Conservation (phyloP, 2,888 invertebrate species). For the Orchestes rusci region DNA sequence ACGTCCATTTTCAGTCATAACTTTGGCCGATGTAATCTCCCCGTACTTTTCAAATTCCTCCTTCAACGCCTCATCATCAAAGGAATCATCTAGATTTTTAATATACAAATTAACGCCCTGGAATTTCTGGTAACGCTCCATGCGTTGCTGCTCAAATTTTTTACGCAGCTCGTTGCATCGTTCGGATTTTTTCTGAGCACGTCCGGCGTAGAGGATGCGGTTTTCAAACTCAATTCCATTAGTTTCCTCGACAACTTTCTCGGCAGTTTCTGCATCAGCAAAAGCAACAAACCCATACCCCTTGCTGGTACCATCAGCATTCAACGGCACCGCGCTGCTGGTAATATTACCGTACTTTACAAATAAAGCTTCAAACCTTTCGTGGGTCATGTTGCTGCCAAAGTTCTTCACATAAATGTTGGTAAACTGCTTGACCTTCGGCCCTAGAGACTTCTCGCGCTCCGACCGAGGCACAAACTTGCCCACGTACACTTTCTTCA, state of each 20-base stretch:
- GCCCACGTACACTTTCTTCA: constrained; percentile 97
- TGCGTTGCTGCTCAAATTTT: constrained; percentile 90
- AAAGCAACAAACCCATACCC: constrained; percentile 99
- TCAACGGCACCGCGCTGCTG: constrained; percentile 86
- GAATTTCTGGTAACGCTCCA: constrained; percentile 72
- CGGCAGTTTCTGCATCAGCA: constrained; percentile 92
- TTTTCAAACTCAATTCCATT: constrained; percentile 76
- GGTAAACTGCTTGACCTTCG: constrained; percentile 90
- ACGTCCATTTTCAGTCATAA: constrained; percentile 46
- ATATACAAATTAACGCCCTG: constrained; percentile 66
- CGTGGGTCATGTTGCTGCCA: constrained; percentile 85
- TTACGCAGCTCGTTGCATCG: constrained; percentile 92
- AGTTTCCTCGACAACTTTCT: constrained; percentile 82
- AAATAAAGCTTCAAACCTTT: constrained; percentile 82
- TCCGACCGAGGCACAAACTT: constrained; percentile 96
- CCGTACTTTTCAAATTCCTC: constrained; percentile 61
- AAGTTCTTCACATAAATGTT: constrained; percentile 99
- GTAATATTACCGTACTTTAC: constrained; percentile 87
- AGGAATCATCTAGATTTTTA: constrained; percentile 63
- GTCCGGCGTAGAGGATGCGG: constrained; percentile 85
- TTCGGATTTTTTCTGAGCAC: constrained; percentile 98
- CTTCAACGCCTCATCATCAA: constrained; percentile 58
- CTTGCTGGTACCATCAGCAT: constrained; percentile 80
- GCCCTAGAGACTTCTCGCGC: constrained; percentile 93
- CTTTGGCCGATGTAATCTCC: constrained; percentile 63